These are phyloP conservation scores for Blastobasis lacticolella DNA, from an alignment of 2,888 invertebrate species.

Conservation along the genomic window DNA sequence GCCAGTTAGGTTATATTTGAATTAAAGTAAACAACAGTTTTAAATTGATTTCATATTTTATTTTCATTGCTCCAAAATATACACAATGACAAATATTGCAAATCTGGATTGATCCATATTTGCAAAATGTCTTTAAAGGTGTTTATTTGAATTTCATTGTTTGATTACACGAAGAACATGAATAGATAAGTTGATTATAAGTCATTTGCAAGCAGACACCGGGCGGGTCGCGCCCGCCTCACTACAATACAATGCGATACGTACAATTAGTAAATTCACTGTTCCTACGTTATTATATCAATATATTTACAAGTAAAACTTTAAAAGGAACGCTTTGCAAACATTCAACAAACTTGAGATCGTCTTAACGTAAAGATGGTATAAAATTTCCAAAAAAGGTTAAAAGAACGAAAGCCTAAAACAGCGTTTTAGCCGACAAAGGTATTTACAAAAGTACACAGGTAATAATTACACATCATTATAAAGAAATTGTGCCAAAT, in stretches of 20 bases:
- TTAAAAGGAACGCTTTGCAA: slow-evolving; percentile 74
- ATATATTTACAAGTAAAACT: slow-evolving; percentile 74
- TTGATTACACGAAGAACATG: slow-evolving; percentile 66
- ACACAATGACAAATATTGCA: slow-evolving; percentile 68
- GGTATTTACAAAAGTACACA: slow-evolving; percentile 49
- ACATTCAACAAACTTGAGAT: slow-evolving; percentile 74
- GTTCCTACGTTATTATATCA: slow-evolving; percentile 53
- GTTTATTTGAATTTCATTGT: slow-evolving; percentile 62
- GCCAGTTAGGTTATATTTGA: neutral
- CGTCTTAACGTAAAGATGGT: slow-evolving; percentile 73
- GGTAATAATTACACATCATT: slow-evolving; percentile 33
- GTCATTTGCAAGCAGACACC: slow-evolving; percentile 44
- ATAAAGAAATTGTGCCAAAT: slow-evolving; percentile 57
- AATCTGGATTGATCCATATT: slow-evolving; percentile 58
- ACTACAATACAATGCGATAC: slow-evolving; percentile 41
- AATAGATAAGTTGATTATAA: slow-evolving; percentile 60
- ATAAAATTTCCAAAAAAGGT: slow-evolving; percentile 62
- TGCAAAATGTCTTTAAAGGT: slow-evolving; percentile 61
- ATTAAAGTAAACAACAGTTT: slow-evolving; percentile 22
- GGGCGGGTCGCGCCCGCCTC: slow-evolving; percentile 27
- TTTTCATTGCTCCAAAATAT: slow-evolving; percentile 73
- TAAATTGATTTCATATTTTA: slow-evolving; percentile 69
- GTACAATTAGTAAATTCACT: slow-evolving; percentile 68
- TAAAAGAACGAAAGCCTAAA: slow-evolving; percentile 59
- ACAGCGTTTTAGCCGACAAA: slow-evolving; percentile 47